Base-by-base conservation (phyloP, 2,113 vertebrate genomes). In the Ageneiosus marmoratus region DNA sequence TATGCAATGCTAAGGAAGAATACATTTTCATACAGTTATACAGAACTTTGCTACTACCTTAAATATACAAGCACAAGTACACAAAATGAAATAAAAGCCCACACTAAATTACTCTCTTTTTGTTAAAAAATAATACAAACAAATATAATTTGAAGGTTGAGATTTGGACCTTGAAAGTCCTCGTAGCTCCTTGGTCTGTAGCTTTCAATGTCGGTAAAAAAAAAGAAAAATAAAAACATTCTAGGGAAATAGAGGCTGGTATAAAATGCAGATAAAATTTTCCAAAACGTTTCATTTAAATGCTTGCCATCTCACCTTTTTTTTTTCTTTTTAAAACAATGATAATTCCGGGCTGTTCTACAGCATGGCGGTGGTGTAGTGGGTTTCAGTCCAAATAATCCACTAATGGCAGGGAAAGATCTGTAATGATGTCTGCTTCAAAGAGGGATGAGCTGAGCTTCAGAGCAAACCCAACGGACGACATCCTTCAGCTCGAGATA, bases 131-230 rank as follows among this genome's bases (percentile, higher is more conserved):
- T 74, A 84, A 84, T 80, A 87, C 81, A 82, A 89, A 89, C 79
- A 91, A 94, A 93, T 93, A 93, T 91, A 92, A 91, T 95, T 93
- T 93, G 92, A 90, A 82, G 82, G 67, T 92, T 86, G 90, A 93
- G 91, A 90, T 90, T 92, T 92, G 90, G 94, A 95, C 93, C 93
- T 93, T 94, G 94, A 95, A 94, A 96, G 93, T 94, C 93, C 93
- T 72, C 91, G 89, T 90, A 95, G 95, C 95, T 98, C 95, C 96
- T 97, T 97, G 97, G 96, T 96, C 94, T 97, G 96, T 96, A 97
- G 96, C 95, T 96, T 96, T 96, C 93, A 89, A 92, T 89, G 90
- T 94, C 91, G 88, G 91, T 91, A 91, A 91, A 93, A 93, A 93
- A 92, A 94, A 94, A 93, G 91, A 90, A 92, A 93, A 93, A 92